Evolutionary conservation across 2,888 invertebrate genomes (phyloP).

Genomic region (Leucophora obtusa): DNA sequence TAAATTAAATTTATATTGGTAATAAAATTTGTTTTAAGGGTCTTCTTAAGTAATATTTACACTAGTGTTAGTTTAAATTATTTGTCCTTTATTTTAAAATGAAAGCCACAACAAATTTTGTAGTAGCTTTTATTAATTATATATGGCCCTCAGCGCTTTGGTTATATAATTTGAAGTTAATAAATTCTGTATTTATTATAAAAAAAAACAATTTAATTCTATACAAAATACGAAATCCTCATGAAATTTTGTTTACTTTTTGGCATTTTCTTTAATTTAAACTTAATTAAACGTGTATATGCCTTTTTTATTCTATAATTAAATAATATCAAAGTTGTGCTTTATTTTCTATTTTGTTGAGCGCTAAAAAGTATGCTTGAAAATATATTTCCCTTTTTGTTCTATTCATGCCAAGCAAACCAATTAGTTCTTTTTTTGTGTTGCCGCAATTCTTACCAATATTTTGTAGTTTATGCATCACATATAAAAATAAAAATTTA

Average conservation of each 20-base stretch:
- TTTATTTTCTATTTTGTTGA: not conserved
- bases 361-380: slow-evolving; percentile 31
- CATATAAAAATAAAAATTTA: slow-evolving; percentile 18
- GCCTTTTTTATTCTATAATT: not conserved
- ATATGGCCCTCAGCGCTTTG: no score
- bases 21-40: not conserved
- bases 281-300: not conserved
- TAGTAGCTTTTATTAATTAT: no score
- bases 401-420: slow-evolving; percentile 11
- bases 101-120: not conserved
- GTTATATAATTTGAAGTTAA: no score
- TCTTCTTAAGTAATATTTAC: not conserved
- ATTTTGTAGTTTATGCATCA: not conserved
- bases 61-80: not conserved
- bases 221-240: not conserved
- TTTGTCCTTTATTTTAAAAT: not conserved
- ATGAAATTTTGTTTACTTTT: not conserved
- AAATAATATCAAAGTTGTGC: not conserved
- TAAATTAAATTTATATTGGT: not conserved
- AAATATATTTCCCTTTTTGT: slow-evolving; percentile 6
- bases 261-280: not conserved
- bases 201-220: no score
- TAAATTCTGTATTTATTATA: no score
- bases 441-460: slow-evolving; percentile 57
- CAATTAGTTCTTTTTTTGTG: slow-evolving; percentile 9